Evolutionary conservation across 2,888 invertebrate genomes (phyloP).

Genomic region (Stenodema calcarata): DNA sequence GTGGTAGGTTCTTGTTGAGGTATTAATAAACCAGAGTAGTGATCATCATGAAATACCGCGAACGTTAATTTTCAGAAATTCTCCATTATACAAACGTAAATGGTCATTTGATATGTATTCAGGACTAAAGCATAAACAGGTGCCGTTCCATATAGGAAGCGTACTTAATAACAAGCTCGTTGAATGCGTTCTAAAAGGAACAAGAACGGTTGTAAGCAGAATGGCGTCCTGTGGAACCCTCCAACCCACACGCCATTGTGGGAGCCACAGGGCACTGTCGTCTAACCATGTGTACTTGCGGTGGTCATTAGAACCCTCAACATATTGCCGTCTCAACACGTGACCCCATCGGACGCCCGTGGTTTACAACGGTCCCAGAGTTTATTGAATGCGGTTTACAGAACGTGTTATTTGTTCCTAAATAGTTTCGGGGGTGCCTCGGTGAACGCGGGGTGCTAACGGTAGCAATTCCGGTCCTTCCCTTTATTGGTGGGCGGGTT

Average conservation of each 20-base stretch:
- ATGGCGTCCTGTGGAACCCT: background rate
- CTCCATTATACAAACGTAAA: too few relatives aligned
- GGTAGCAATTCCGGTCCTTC: background rate
- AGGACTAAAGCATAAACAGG: too few relatives aligned
- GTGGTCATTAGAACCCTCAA: conserved; percentile 14
- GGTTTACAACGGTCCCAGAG: background rate
- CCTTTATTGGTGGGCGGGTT: conserved; percentile 18
- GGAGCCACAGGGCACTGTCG: background rate
- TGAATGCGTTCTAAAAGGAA: too few relatives aligned
- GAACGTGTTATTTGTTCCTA: background rate
- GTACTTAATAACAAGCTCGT: too few relatives aligned
- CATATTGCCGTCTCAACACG: conserved; percentile 11
- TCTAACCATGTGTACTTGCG: conserved; percentile 8
- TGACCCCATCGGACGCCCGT: background rate
- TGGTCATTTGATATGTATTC: too few relatives aligned
- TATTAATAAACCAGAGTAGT: too few relatives aligned
- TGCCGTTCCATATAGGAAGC: too few relatives aligned
- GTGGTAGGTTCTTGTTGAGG: too few relatives aligned
- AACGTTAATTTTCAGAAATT: too few relatives aligned
- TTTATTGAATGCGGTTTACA: conserved; percentile 15
- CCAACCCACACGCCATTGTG: background rate
- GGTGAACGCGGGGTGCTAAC: background rate
- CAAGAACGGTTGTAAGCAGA: too few relatives aligned
- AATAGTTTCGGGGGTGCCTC: background rate
- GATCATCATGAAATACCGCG: too few relatives aligned